Evolutionary conservation across 2,888 invertebrate genomes (phyloP).

Genomic region (Mythimna impura): DNA sequence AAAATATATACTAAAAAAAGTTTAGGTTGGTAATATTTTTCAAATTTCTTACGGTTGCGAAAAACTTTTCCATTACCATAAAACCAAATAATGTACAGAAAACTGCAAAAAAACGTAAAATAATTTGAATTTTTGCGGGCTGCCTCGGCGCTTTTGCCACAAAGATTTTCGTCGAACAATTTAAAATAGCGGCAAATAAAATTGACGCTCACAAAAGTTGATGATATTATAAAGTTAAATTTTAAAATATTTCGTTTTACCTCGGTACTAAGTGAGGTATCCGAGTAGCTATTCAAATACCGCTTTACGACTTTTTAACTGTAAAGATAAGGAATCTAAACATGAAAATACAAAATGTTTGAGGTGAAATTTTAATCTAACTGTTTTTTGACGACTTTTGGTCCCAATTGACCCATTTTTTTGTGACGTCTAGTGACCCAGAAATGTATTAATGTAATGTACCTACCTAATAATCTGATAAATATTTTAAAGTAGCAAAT

Average conservation of each 20-base stretch:
- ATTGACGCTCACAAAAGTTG: slow-evolving; percentile 34
- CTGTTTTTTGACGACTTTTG: slow-evolving; percentile 37
- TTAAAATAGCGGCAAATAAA: slow-evolving; percentile 40
- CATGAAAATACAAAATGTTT: slow-evolving; percentile 59
- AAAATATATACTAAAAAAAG: too few relatives aligned
- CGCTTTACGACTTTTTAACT: slow-evolving; percentile 61
- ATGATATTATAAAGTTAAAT: slow-evolving; percentile 21
- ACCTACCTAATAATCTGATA: slow-evolving; percentile 23
- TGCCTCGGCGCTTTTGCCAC: neutral
- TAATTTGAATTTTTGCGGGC: neutral
- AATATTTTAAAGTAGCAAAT: neutral
- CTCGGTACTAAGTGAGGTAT: slow-evolving; percentile 45
- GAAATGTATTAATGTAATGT: slow-evolving; percentile 12
- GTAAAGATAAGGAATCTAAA: slow-evolving; percentile 63
- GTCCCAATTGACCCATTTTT: slow-evolving; percentile 47
- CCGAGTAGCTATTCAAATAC: slow-evolving; percentile 59
- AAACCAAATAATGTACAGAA: neutral
- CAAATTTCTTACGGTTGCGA: neutral
- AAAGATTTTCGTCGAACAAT: slow-evolving; percentile 37
- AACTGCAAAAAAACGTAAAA: neutral
- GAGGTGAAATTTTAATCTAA: slow-evolving; percentile 53
- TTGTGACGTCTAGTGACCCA: slow-evolving; percentile 23
- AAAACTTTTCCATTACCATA: neutral
- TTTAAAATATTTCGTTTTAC: slow-evolving; percentile 44
- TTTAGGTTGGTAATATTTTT: too few relatives aligned